Evolutionary conservation across 2,888 invertebrate species (phyloP).

Genomic region (Panzeria rudis): DNA sequence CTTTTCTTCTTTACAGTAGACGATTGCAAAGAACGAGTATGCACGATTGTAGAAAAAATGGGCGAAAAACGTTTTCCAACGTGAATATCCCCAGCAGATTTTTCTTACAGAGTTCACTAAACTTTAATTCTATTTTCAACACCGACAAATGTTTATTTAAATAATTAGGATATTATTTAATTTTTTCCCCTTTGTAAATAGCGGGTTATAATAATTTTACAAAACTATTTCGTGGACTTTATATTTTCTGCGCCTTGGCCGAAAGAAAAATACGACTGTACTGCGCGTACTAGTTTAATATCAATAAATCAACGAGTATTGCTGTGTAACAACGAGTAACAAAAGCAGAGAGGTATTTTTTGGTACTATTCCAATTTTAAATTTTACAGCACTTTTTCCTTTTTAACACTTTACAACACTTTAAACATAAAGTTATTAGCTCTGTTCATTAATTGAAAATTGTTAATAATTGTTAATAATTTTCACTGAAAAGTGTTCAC

Average conservation of each 20-base stretch:
- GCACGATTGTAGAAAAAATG: conserved; percentile 69
- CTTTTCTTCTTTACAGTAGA: conserved; percentile 64
- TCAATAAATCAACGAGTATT: conserved; percentile 39
- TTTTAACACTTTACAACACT: conserved; percentile 35
- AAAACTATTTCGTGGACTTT: conserved; percentile 44
- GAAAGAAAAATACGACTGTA: conserved; percentile 71
- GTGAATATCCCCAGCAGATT: conserved; percentile 65
- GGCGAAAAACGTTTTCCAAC: conserved; percentile 74
- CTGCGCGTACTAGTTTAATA: conserved; percentile 58
- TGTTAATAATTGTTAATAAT: no score
- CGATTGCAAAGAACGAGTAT: conserved; percentile 72
- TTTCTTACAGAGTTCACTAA: conserved; percentile 27
- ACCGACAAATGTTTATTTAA: neutral
- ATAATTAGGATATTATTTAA: conserved; percentile 13
- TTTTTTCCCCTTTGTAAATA: conserved; percentile 27
- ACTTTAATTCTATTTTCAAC: neutral
- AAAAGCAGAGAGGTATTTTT: conserved; percentile 21
- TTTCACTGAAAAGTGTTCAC: no score
- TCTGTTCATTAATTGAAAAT: no score
- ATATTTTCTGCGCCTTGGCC: conserved; percentile 67
- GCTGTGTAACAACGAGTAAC: conserved; percentile 21
- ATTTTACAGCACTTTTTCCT: conserved; percentile 46
- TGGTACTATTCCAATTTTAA: neutral
- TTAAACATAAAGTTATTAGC: neutral
- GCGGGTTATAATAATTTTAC: conserved; percentile 28